Evolutionary conservation across 2,888 invertebrate species (phyloP).

Genomic region (Hedya salicella): DNA sequence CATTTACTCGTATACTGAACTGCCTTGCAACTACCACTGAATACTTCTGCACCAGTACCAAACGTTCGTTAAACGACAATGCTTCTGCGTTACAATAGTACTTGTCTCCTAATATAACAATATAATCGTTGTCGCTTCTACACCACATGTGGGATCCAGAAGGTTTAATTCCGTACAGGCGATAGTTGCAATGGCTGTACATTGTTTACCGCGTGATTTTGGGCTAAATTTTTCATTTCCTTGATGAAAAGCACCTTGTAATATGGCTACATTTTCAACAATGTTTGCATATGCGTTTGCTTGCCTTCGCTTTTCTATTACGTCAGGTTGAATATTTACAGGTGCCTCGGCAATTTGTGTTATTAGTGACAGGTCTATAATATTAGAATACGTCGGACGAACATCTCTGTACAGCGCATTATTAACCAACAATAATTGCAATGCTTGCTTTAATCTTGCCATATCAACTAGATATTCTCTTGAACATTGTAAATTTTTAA

Average conservation of each 20-base stretch:
- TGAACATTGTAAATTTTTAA: slow-evolving; percentile 29
- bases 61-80: slow-evolving; percentile 43
- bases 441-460: slow-evolving; percentile 20
- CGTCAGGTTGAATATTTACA: background rate
- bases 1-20: slow-evolving; percentile 51
- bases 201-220: slow-evolving; percentile 1
- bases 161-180: background rate
- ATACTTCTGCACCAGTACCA: slow-evolving; percentile 42
- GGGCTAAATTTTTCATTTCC: background rate
- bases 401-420: slow-evolving; percentile 22
- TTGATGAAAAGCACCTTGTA: slow-evolving; percentile 15
- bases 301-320: background rate
- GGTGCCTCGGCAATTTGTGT: slow-evolving; percentile 1
- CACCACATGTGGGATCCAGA: background rate
- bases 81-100: slow-evolving; percentile 28
- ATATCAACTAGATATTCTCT: slow-evolving; percentile 24
- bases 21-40: slow-evolving; percentile 48
- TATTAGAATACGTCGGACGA: background rate
- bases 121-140: slow-evolving; percentile 12
- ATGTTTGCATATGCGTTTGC: background rate
- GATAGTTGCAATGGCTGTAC: slow-evolving; percentile 4
- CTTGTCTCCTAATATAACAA: background rate
- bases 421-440: slow-evolving; percentile 21
- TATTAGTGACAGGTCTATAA: background rate
- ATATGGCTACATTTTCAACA: background rate